Base-by-base conservation (phyloP, 2,113 vertebrate genomes). In the Prionailurus bengalensis region DNA sequence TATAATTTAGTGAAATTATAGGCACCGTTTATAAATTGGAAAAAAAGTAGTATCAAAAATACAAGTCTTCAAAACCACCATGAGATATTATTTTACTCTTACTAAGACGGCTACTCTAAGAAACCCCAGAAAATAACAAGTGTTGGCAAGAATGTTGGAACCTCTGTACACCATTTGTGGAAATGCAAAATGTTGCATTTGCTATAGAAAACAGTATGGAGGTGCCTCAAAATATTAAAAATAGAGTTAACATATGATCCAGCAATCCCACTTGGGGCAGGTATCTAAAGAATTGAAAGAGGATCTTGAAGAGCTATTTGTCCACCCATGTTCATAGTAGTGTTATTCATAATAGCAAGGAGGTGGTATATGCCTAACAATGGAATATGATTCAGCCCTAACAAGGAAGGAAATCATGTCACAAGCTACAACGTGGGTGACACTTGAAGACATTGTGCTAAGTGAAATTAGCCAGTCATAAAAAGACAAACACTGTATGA, bases 401-500 rank as follows among this genome's bases (percentile, higher is more conserved):
- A 63, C 70, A 93, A 85, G 39, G 76, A 91, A 87, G 58, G 33
- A 92, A 80, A 63, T 68, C 7, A 45, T 63, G 39, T 45, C 23
- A 61, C 39, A 85, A 33, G 3, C 21, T 65, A 61, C 42, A 51
- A 81, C 29, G 63, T 25, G 25, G 23, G 53, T 68, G n/a, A 94
- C 42, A 4, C 15, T 74, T 66, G 53, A 84, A 39, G 70, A 70
- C 39, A 80, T 88, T 42, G 27, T 11, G 11, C 53, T 73, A 51
- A 94, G 63, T 85, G 76, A 97, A 96, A 80, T 42, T 79, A 91
- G 29, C 19, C 65, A 51, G 39, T 80, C 74, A 68, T 45, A 91
- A 83, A 85, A 78, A 87, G 15, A 51, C 53, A 66, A 45, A 73
- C 17, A 15, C 39, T 61, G 17, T 19, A 5, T 36, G 7, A 53